A percentile compares a stretch with the other conserved stretches of the same genome.
These are phyloP conservation scores for Ferrisia virgata DNA, from an alignment of 2,888 invertebrate species.

Conservation along the genomic window DNA sequence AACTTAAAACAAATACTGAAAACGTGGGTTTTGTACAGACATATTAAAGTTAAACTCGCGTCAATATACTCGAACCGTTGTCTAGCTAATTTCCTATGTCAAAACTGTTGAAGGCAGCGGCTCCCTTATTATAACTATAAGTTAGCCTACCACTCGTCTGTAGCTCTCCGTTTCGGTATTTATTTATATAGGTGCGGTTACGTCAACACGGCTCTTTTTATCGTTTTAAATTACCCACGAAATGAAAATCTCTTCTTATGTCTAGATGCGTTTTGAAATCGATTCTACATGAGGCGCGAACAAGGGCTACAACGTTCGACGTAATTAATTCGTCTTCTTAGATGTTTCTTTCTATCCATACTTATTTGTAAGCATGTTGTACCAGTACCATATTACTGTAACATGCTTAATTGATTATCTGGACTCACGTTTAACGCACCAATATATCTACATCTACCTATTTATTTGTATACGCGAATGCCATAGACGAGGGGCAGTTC, in stretches of 20 bases:
- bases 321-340: slow-evolving; percentile 10
- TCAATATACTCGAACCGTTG: neutral
- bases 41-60: neutral
- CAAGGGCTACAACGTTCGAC: neutral
- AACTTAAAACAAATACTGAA: no score
- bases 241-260: neutral
- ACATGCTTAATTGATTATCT: no score
- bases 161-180: neutral
- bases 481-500: no score
- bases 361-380: no score
- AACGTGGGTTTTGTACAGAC: neutral
- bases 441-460: no score
- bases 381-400: neutral
- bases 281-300: slow-evolving; percentile 12
- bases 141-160: neutral
- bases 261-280: neutral
- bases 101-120: neutral
- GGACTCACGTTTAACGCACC: no score
- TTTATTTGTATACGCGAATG: no score
- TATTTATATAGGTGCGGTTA: slow-evolving; percentile 9
- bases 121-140: no score
- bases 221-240: slow-evolving; percentile 8
- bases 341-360: neutral
- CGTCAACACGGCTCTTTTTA: neutral
- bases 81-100: neutral